phyloP scores from a whole-genome alignment of 2,888 invertebrate genomes.

The Drosophila differens region DNA sequence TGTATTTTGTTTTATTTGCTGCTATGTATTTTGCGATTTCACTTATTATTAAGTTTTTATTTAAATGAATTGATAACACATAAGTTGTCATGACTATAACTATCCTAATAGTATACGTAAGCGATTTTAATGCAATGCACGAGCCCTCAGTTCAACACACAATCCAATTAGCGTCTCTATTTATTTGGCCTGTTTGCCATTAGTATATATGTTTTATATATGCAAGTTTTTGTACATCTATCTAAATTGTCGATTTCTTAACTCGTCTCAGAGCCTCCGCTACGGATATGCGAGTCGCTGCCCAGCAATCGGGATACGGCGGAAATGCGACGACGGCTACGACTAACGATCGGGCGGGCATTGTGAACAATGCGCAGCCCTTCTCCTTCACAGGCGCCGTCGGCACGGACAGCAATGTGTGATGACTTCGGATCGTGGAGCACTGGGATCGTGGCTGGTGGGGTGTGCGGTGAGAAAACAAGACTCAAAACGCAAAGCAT shows the following conservation, averaged over 20 bases:
- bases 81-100: not conserved
- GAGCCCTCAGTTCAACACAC: conserved; percentile 16
- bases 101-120: not conserved
- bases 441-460: conserved; percentile 37
- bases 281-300: conserved; percentile 91
- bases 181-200: not conserved
- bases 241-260: conserved; percentile 16
- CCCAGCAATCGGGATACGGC: conserved; percentile 77
- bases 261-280: conserved; percentile 88
- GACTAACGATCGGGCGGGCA: conserved; percentile 89
- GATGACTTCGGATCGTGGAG: conserved; percentile 80
- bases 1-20: not conserved
- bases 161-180: conserved; percentile 16
- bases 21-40: not conserved
- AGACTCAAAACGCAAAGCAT: conserved; percentile 71
- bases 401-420: conserved; percentile 89
- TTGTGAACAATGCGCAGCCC: conserved; percentile 93
- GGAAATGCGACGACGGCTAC: conserved; percentile 82
- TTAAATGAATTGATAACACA: not conserved
- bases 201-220: not conserved
- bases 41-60: not conserved
- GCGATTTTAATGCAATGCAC: conserved; percentile 32
- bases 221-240: not conserved
- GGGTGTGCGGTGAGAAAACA: conserved; percentile 76
- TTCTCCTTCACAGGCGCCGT: conserved; percentile 91